Evolutionary conservation across 2,888 invertebrate genomes (phyloP).

Genomic region (Epirrhoe tristata): DNA sequence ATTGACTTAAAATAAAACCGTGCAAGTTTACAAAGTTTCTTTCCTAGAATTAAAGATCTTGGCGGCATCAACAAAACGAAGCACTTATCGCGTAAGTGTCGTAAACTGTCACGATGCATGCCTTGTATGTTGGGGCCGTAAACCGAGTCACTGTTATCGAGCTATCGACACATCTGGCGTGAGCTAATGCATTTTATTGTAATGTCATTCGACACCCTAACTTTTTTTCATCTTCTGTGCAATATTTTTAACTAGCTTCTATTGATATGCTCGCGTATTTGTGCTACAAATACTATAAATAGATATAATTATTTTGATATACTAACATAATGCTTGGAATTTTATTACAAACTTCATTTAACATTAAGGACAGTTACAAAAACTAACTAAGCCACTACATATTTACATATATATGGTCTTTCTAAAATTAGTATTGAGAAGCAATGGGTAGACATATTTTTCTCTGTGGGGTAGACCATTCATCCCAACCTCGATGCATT

Average conservation of each 20-base stretch:
- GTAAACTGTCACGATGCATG: conserved; percentile 21
- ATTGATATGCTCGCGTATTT: background rate
- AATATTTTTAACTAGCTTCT: conserved; percentile 3
- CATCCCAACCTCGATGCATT: too few species aligned
- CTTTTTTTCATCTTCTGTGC: conserved; percentile 42
- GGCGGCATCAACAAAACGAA: conserved; percentile 11
- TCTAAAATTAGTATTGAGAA: too few species aligned
- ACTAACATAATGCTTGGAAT: too few species aligned
- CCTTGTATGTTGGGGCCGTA: conserved; percentile 48
- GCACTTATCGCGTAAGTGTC: conserved; percentile 10
- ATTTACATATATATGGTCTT: too few species aligned
- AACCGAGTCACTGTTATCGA: conserved; percentile 61
- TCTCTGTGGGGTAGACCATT: too few species aligned
- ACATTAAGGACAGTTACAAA: too few species aligned
- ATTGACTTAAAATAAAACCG: background rate
- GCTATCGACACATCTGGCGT: conserved; percentile 63
- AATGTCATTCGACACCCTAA: conserved; percentile 45
- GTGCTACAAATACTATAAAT: background rate
- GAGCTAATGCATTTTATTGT: conserved; percentile 55
- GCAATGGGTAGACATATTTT: too few species aligned
- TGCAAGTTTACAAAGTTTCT: background rate
- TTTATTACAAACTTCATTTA: too few species aligned
- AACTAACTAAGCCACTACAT: too few species aligned
- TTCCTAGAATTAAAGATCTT: background rate
- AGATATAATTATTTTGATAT: background rate